A percentile compares a stretch with the other conserved stretches of the same genome.
These are phyloP conservation scores for Noctua fimbriata DNA, from an alignment of 2,888 invertebrate species.

Conservation along the genomic window DNA sequence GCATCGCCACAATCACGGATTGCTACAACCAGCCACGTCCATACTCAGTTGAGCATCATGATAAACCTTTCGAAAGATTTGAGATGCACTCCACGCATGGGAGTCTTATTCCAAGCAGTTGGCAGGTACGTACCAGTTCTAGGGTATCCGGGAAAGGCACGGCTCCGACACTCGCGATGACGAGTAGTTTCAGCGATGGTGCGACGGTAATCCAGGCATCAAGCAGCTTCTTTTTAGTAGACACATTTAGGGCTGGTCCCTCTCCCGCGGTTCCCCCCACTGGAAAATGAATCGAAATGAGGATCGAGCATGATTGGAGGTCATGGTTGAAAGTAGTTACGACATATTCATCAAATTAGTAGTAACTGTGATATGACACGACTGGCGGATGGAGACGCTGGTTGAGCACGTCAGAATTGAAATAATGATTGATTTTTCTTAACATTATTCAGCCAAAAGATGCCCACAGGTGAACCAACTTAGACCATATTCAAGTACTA, in stretches of 20 bases:
- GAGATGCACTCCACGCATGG: neutral
- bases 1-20: neutral
- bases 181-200: neutral
- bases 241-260: neutral
- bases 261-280: conserved; percentile 1
- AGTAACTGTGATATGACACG: too few species aligned
- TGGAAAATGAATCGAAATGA: neutral
- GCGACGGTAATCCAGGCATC: conserved; percentile 6
- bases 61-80: neutral
- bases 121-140: conserved; percentile 5
- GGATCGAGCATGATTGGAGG: neutral
- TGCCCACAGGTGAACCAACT: too few species aligned
- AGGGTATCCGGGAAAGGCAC: neutral
- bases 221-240: neutral
- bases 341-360: too few species aligned
- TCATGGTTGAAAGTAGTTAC: too few species aligned
- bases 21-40: neutral
- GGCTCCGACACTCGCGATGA: conserved; percentile 5
- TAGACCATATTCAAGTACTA: neutral
- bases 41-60: neutral
- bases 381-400: too few species aligned
- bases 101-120: neutral
- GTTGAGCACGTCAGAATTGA: too few species aligned
- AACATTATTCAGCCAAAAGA: too few species aligned
- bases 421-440: too few species aligned